Base-by-base conservation (phyloP, 2,888 invertebrate species). In the Imbricaverruca yamaguchii region DNA sequence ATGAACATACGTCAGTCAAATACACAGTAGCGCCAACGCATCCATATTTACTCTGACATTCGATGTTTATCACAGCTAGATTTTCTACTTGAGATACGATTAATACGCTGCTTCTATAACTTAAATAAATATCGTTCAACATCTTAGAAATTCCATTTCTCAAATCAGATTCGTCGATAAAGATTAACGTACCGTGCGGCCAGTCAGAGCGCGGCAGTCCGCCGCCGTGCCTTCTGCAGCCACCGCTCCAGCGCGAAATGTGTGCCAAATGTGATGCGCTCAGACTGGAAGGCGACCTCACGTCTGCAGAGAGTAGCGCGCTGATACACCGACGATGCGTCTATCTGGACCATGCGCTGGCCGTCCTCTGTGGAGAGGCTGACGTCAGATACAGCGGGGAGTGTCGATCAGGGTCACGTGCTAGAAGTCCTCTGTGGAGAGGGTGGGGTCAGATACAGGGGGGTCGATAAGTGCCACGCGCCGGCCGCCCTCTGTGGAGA, bases 181-280 rank as follows among this genome's bases (percentile, higher is more conserved):
- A 1, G 1, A 39, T 3, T 39, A 4, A 39, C 39, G 39, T 39
- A 12, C 23, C 67, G 25, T 7, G 12, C 3, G 25, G 23, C 23
- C 11, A 12, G 25, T 67, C 67, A 69, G 69, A 69, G 69, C 13
- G 23, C 69, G 3, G 69, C 69, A 15, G 39, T 39, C 39, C 69
- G 13, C 18, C 23, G 69, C 18, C 18, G 53, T 55, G 21, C 74
- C 74, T n/a, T 18, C 55, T 55, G 39, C 74, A 74, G 74, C 74
- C 74, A 74, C 15, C 74, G 82, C 21, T 80, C 80, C 59, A 82
- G 69, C 12, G 82, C 82, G 78, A 81, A 82, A 53, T 74, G 57
- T 25, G 82, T 82, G 55, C 82, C 82, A 21, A 80, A 77, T 1
- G 78, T 81, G 56, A 82, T 61, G 53, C 82, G 25, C n/a, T 82